Evolutionary conservation across 2,797 vertebrate genomes (phyloP), one percentile per base, ranked within the genome.

Genomic region (Chloroceryle amazona): DNA sequence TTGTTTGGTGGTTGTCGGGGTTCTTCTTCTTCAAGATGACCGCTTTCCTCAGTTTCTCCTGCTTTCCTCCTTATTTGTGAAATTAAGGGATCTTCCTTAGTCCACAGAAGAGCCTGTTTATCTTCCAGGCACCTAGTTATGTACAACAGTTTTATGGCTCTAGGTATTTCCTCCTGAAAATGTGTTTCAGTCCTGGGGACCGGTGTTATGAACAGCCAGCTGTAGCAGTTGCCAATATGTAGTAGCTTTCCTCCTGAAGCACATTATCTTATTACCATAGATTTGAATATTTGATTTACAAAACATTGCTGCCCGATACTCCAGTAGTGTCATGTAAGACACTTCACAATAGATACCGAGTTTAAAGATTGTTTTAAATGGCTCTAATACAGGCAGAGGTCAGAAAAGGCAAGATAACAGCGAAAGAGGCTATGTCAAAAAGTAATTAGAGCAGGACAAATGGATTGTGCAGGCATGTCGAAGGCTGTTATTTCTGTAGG

Each of bases 371-470:
- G 93, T 97, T 97, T 97, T 94, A 97, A 89, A 86, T 87, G 80
- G 93, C 60, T 90, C 73, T 94, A 90, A 96, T 95, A 75, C 84
- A 94, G 75, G 31, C 81, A 82, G 92, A 95, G 96, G 95, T 97
- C 96, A 97, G 90, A 89, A 93, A 92, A 97, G 98, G 98, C 98
- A 98, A 99, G 98, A 98, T 98, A 97, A 96, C 98, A 98, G 97
- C 97, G 96, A 97, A 97, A 98, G 98, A 98, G 98, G 98, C 97
- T 97, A 98, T 98, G 98, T 98, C 98, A 98, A 96, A 98, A 98
- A 98, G 98, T 98, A 99, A 99, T 98, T 99, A 98, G 99, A 99
- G 99, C 99, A 99, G 98, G 98, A 99, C 99, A 99, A 99, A 99
- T 98, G 98, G 97, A 98, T 98, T 98, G 98, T 98, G 98, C 98